phyloP scores from a whole-genome alignment of 1,140 invertebrate species.

The Stenopsyche tienmushanensis region DNA sequence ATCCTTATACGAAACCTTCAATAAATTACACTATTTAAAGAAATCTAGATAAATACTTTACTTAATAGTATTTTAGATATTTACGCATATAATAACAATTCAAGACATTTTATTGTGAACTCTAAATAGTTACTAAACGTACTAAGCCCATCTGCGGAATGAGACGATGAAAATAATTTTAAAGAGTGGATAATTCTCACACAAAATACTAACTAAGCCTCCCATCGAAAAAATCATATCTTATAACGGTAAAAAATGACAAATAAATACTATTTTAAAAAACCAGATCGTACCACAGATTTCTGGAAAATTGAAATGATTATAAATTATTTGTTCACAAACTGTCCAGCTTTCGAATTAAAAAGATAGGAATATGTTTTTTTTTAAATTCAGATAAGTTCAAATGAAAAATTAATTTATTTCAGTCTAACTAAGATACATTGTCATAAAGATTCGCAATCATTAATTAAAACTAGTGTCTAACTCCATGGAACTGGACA shows the following conservation, averaged over 20 bases:
- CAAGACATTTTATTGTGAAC: not conserved
- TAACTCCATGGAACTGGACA: conserved; percentile 39
- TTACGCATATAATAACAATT: conserved; percentile 31
- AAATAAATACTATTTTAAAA: not conserved
- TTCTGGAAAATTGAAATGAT: not conserved
- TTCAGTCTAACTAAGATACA: not conserved
- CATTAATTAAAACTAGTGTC: conserved; percentile 39
- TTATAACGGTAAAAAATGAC: not conserved
- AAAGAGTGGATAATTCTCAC: too few relatives aligned
- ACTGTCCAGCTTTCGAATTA: too few relatives aligned
- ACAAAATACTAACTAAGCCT: not conserved
- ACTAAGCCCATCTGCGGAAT: not conserved
- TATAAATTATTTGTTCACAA: not conserved
- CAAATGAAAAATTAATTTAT: not conserved
- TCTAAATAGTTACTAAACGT: not conserved
- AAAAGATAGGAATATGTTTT: not conserved
- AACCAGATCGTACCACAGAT: not conserved
- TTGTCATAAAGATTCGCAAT: not conserved
- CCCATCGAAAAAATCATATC: not conserved
- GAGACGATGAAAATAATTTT: not conserved
- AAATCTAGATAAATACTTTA: conserved; percentile 13
- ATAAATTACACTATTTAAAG: conserved; percentile 24
- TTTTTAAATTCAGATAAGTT: not conserved
- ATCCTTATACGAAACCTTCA: conserved; percentile 17
- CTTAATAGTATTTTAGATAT: conserved; percentile 10